A percentile compares a stretch with the other conserved stretches of the same genome.
These are phyloP conservation scores for Eudyptes chrysolophus DNA, from an alignment of 2,113 vertebrate species.

Conservation along the genomic window DNA sequence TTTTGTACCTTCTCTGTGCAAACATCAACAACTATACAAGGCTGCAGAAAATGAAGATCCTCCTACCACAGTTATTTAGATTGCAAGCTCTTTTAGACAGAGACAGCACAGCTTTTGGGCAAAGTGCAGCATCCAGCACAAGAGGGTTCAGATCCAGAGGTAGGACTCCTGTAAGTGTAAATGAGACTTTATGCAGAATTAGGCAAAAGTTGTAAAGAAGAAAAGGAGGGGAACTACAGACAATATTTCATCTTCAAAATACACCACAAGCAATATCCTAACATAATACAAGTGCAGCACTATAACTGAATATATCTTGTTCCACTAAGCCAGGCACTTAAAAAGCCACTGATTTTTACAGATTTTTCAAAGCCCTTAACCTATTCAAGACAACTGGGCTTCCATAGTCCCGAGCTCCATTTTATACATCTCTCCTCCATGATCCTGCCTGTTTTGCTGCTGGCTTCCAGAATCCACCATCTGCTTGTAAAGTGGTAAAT, in stretches of 20 bases:
- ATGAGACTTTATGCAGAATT: neutral
- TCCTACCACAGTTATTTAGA: neutral
- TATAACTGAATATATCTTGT: neutral
- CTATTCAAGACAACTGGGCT: neutral
- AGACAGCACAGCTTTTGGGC: neutral
- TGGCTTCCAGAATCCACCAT: neutral
- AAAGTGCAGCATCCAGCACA: neutral
- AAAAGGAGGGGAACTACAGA: neutral
- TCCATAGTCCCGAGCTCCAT: neutral
- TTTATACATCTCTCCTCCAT: neutral
- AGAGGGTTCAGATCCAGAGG: neutral
- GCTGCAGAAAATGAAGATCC: neutral
- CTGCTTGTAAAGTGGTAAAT: neutral
- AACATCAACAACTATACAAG: neutral
- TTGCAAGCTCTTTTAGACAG: neutral
- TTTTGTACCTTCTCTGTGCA: neutral
- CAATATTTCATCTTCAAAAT: neutral
- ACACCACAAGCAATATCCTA: neutral
- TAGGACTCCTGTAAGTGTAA: neutral
- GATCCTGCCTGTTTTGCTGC: neutral
- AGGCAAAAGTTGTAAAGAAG: neutral
- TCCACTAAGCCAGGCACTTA: neutral
- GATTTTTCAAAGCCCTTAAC: neutral
- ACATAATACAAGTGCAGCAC: neutral
- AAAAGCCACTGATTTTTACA: neutral